Evolutionary conservation across 2,888 invertebrate genomes (phyloP), one percentile per base, ranked within the genome.

Genomic region (Lumbricus terrestris): DNA sequence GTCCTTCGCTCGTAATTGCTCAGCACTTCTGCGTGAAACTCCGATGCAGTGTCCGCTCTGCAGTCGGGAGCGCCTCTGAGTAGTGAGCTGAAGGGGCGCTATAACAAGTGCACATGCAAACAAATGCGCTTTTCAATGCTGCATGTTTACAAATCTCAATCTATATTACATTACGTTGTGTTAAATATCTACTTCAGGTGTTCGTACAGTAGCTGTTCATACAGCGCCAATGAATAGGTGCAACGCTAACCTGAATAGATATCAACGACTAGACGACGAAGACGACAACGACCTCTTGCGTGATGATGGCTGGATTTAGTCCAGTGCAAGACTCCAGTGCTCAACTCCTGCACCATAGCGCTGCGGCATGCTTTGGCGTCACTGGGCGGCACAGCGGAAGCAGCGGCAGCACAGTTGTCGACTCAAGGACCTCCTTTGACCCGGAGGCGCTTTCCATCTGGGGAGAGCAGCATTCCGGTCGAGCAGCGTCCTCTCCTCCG

Each of bases 261-360:
- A n/a, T 69, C 69, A 8, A 6, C 69, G 8, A n/a, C 4, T n/a
- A n/a, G 1, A n/a, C 40, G 40, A 40, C 29, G 69, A 69, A n/a
- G n/a, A n/a, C n/a, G n/a, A n/a, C n/a, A n/a, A 69, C 69, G 8
- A n/a, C n/a, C 29, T 69, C 29, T n/a, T 69, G 69, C 40, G 88
- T 88, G 40, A 42, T 88, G 47, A 88, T 88, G 47, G 88, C 88
- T 29, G 47, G 88, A 40, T 29, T 40, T 88, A 47, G 47, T 38
- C 88, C 42, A 29, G 88, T 88, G 88, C 42, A 42, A 33, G 89
- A 85, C 85, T 85, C 85, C 35, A 85, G 85, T 33, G 85, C 85
- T 23, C 85, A 85, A 35, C 85, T 85, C 8, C 85, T 85, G 35
- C 85, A 33, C 85, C 85, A 85, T 35, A 37, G 69, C 13, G 85